A percentile compares a stretch with the other conserved stretches of the same genome.
These are phyloP conservation scores for Aphidius gifuensis DNA, from an alignment of 1,140 invertebrate species.

Conservation along the genomic window DNA sequence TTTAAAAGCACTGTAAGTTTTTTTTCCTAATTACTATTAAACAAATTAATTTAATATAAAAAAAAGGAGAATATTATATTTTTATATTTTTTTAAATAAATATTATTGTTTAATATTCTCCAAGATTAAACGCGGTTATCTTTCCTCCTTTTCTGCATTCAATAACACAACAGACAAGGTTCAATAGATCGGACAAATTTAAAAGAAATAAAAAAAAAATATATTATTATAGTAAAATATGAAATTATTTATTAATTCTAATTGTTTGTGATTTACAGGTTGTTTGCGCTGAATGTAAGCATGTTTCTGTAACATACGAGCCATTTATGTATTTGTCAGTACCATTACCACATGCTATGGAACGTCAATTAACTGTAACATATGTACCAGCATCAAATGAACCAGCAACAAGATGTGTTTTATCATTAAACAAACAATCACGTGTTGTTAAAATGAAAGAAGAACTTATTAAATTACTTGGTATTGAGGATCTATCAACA, in stretches of 20 bases:
- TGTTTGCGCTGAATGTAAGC: constrained; percentile 65
- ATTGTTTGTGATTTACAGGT: constrained; percentile 55
- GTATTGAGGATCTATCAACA: constrained; percentile 42
- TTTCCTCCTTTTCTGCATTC: constrained; percentile 34
- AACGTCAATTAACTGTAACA: constrained; percentile 64
- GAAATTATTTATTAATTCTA: constrained; percentile 14
- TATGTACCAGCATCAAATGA: constrained; percentile 56
- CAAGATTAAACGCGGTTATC: constrained; percentile 34
- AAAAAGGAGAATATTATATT: background rate
- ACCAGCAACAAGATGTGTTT: constrained; percentile 55
- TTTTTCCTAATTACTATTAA: background rate
- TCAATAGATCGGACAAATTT: constrained; percentile 30
- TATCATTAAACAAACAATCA: constrained; percentile 65
- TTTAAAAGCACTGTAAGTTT: constrained; percentile 68
- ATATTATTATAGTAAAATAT: background rate
- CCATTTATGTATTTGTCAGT: constrained; percentile 75
- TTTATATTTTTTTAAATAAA: background rate
- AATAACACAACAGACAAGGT: constrained; percentile 26
- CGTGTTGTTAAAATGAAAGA: constrained; percentile 61
- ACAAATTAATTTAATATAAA: too few relatives aligned
- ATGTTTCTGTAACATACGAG: constrained; percentile 69
- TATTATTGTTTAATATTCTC: constrained; percentile 31
- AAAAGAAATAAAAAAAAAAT: constrained; percentile 6
- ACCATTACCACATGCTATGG: constrained; percentile 67
- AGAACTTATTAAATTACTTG: constrained; percentile 53